Evolutionary conservation across 2,888 invertebrate species (phyloP).

Genomic region (Lutraria lutraria): DNA sequence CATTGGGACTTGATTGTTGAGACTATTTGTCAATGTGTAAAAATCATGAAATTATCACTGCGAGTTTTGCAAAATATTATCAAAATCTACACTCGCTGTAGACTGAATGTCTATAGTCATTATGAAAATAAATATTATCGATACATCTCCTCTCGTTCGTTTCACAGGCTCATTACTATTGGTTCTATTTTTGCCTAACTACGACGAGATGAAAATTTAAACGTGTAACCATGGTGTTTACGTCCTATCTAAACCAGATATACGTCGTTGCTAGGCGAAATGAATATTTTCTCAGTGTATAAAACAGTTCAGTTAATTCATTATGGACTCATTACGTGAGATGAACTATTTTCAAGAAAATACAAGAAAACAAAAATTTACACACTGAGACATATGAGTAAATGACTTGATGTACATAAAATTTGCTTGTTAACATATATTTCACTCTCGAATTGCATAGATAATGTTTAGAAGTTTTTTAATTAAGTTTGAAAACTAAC

Average conservation of each 20-base stretch:
- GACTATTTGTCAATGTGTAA: constrained; percentile 6
- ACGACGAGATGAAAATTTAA: neutral
- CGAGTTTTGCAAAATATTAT: constrained; percentile 1
- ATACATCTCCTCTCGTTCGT: neutral
- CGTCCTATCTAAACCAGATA: neutral
- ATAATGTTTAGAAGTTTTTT: too few species aligned
- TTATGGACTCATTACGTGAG: too few species aligned
- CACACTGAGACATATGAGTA: too few species aligned
- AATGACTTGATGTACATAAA: too few species aligned
- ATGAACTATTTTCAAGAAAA: too few species aligned
- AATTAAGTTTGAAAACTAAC: too few species aligned
- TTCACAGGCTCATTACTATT: neutral
- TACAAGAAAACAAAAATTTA: too few species aligned
- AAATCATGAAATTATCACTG: neutral
- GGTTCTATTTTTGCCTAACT: constrained; percentile 18
- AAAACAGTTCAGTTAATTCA: too few species aligned
- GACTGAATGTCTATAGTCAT: neutral
- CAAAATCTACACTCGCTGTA: neutral
- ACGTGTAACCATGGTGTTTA: neutral
- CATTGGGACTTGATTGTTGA: neutral
- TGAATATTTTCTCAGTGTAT: too few species aligned
- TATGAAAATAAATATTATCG: neutral
- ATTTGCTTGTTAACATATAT: too few species aligned
- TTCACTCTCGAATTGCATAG: too few species aligned
- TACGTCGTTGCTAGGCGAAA: neutral